phyloP scores from a whole-genome alignment of 1,140 invertebrate genomes.

The Octopus sinensis region DNA sequence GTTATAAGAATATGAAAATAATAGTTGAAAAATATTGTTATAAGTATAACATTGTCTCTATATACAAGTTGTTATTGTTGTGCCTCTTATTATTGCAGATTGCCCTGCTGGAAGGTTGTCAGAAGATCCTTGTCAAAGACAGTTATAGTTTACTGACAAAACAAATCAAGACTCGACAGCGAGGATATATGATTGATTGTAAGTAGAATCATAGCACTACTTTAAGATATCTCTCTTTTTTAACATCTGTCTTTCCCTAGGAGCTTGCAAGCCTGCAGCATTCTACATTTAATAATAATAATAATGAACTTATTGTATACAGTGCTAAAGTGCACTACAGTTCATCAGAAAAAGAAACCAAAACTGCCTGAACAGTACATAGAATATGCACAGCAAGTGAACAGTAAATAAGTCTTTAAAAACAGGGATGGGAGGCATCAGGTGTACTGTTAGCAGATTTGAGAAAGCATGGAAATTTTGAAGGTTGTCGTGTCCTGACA shows the following conservation, averaged over 20 bases:
- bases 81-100: slow-evolving; percentile 59
- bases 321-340: no score
- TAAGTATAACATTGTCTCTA: background rate
- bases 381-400: no score
- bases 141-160: slow-evolving; percentile 86
- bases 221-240: background rate
- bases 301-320: no score
- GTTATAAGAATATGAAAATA: no score
- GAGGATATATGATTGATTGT: slow-evolving; percentile 71
- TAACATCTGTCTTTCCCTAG: background rate
- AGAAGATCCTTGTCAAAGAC: slow-evolving; percentile 81
- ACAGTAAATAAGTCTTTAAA: no score
- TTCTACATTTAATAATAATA: background rate
- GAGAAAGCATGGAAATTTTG: no score
- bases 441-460: no score
- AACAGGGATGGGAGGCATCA: no score
- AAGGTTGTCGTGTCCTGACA: no score
- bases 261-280: background rate
- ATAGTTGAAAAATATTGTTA: no score
- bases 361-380: no score
- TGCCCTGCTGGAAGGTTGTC: slow-evolving; percentile 83
- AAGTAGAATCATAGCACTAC: slow-evolving; percentile 31
- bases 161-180: slow-evolving; percentile 73
- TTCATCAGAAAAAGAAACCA: no score
- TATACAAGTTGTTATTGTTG: background rate